These are phyloP conservation scores for Ptiloglossa arizonensis DNA, from an alignment of 1,140 invertebrate species.

Conservation along the genomic window DNA sequence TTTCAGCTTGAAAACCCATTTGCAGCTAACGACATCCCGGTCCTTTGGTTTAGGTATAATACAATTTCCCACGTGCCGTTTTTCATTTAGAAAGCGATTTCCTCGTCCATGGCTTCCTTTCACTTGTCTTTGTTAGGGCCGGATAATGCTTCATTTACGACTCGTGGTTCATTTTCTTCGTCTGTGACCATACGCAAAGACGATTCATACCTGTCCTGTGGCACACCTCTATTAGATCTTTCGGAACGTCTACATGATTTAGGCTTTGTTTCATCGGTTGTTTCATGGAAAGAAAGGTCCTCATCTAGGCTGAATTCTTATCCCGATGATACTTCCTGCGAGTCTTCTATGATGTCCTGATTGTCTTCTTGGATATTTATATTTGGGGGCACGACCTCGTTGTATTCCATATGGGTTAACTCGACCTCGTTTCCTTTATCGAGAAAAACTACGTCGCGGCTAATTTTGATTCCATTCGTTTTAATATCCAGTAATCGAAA, in stretches of 20 bases:
- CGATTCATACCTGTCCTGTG: not conserved
- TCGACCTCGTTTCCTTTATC: not conserved
- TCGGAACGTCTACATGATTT: not conserved
- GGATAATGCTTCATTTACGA: not conserved
- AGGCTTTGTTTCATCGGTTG: no score
- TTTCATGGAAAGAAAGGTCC: not conserved
- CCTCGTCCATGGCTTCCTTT: not conserved
- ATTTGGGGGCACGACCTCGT: no score
- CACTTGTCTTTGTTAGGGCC: not conserved
- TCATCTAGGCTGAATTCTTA: not conserved
- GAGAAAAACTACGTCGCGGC: not conserved
- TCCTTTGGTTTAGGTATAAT: not conserved
- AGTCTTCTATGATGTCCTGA: not conserved
- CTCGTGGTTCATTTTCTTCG: not conserved
- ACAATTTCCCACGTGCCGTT: not conserved
- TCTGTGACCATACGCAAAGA: no score
- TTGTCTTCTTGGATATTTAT: not conserved
- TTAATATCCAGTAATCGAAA: not conserved
- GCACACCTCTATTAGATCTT: slow-evolving; percentile 3
- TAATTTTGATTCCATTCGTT: not conserved
- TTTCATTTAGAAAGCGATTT: not conserved
- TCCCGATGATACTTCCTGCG: no score
- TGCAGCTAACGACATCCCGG: not conserved
- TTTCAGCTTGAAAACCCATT: slow-evolving; percentile 1
- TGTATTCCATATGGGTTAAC: not conserved